Conservation (phyloP, 2,888 invertebrate species). For the Minunthozetes semirufus region DNA sequence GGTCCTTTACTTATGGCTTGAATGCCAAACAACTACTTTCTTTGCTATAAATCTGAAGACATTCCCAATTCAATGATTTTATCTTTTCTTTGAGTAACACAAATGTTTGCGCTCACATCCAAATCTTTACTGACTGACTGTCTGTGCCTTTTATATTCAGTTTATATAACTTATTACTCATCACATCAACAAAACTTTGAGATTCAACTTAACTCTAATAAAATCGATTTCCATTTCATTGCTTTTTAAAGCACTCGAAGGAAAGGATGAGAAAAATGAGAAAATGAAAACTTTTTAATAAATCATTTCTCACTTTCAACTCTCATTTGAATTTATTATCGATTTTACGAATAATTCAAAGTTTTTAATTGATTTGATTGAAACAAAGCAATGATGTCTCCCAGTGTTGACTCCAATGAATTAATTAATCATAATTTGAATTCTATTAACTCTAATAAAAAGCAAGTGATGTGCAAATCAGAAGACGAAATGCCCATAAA, state of each 20-base stretch:
- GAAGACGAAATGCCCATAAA: background rate
- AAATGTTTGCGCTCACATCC: slow-evolving; percentile 12
- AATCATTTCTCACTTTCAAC: too few species aligned
- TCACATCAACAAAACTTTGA: slow-evolving; percentile 14
- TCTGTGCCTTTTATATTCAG: slow-evolving; percentile 29
- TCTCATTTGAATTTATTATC: background rate
- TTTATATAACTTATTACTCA: slow-evolving; percentile 12
- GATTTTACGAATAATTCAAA: background rate
- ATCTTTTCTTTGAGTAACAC: background rate
- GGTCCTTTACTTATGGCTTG: background rate
- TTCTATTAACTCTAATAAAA: background rate
- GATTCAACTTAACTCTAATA: slow-evolving; percentile 9
- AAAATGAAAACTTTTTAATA: background rate
- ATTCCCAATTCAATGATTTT: background rate
- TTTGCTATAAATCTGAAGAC: background rate
- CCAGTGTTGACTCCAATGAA: slow-evolving; percentile 20
- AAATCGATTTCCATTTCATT: slow-evolving; percentile 2
- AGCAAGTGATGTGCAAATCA: background rate
- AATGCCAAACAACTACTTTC: background rate
- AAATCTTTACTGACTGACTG: slow-evolving; percentile 16
- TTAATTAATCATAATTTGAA: slow-evolving; percentile 7
- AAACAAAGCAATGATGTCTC: slow-evolving; percentile 19
- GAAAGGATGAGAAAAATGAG: background rate
- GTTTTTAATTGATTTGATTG: background rate
- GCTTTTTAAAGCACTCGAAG: slow-evolving; percentile 9